Percentiles rank a stretch among this genome's conserved stretches.
Evolutionary conservation across 2,888 invertebrate genomes (phyloP).

Genomic region (Anaspis maculata): DNA sequence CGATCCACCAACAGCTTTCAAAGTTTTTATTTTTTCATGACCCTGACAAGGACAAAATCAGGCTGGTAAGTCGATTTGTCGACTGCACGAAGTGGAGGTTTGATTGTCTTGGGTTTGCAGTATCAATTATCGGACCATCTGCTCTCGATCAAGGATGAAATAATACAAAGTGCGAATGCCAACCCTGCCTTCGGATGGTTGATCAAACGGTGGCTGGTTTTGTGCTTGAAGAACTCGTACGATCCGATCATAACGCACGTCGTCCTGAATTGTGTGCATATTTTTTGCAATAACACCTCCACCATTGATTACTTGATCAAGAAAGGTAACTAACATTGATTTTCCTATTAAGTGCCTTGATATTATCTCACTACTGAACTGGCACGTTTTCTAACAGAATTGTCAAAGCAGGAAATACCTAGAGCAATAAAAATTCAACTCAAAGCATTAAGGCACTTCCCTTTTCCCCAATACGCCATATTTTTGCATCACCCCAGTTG

Average conservation of each 20-base stretch:
- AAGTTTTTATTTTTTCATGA: constrained; percentile 74
- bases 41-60: constrained; percentile 54
- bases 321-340: too few relatives aligned
- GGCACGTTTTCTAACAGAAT: too few relatives aligned
- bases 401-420: too few relatives aligned
- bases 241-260: constrained; percentile 48
- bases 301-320: constrained; percentile 50
- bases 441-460: too few relatives aligned
- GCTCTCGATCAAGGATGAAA: constrained; percentile 37
- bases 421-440: too few relatives aligned
- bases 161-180: constrained; percentile 31
- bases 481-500: too few relatives aligned
- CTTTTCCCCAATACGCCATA: too few relatives aligned
- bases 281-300: constrained; percentile 51
- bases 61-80: constrained; percentile 47
- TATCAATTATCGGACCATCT: constrained; percentile 41
- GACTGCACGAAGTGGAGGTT: neutral
- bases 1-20: constrained; percentile 51
- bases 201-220: constrained; percentile 33
- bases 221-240: constrained; percentile 31
- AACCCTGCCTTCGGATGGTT: constrained; percentile 43
- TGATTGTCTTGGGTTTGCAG: constrained; percentile 22
- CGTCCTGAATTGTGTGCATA: constrained; percentile 70
- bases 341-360: too few relatives aligned
- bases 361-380: too few relatives aligned